Percentiles rank a stretch among this genome's conserved stretches.
Evolutionary conservation across 1,140 invertebrate genomes (phyloP).

Genomic region (Musca vetustissima): DNA sequence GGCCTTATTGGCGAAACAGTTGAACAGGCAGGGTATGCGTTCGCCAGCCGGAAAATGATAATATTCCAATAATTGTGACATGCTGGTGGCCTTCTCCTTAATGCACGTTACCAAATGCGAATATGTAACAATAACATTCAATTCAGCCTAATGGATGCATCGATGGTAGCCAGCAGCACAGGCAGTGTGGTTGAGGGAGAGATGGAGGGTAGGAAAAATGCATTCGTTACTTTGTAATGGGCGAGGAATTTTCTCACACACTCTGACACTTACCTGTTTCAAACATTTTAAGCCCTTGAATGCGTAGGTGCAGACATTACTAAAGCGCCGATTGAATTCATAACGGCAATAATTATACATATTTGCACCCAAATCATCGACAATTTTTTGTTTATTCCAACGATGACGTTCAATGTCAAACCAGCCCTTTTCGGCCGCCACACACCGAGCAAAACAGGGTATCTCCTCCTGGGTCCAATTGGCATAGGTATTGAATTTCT

Average conservation of each 20-base stretch:
- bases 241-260: not conserved
- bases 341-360: slow-evolving; percentile 50
- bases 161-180: not conserved
- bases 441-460: slow-evolving; percentile 46
- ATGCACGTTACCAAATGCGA: slow-evolving; percentile 39
- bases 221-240: not conserved
- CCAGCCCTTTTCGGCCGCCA: slow-evolving; percentile 47
- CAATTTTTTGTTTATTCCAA: slow-evolving; percentile 39
- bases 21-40: slow-evolving; percentile 44
- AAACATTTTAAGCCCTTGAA: slow-evolving; percentile 45
- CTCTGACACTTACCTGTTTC: slow-evolving; percentile 30
- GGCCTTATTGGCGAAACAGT: slow-evolving; percentile 43
- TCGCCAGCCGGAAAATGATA: slow-evolving; percentile 36
- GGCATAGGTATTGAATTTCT: slow-evolving; percentile 40
- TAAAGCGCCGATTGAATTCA: slow-evolving; percentile 36
- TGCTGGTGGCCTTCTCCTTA: slow-evolving; percentile 41
- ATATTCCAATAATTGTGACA: slow-evolving; percentile 43
- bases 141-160: slow-evolving; percentile 36
- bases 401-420: slow-evolving; percentile 40
- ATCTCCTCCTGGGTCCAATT: slow-evolving; percentile 44
- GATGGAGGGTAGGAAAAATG: not conserved
- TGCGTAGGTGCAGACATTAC: slow-evolving; percentile 42
- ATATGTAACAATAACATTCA: slow-evolving; percentile 38
- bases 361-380: slow-evolving; percentile 44
- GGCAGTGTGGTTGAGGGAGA: not conserved